These are phyloP conservation scores for Cynaeus angustus DNA, from an alignment of 2,888 invertebrate species.

Conservation along the genomic window DNA sequence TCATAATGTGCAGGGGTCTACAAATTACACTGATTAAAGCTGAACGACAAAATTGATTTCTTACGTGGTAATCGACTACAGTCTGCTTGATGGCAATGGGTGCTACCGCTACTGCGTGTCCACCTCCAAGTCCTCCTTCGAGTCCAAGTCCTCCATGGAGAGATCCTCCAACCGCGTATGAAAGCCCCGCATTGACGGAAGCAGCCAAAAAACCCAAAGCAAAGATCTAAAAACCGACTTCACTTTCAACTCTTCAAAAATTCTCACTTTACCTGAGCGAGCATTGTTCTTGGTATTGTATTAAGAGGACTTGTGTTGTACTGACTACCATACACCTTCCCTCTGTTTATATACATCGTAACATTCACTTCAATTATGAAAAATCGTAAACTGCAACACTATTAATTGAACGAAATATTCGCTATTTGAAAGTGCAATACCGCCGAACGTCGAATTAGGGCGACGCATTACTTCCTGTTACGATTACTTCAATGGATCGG, in stretches of 20 bases:
- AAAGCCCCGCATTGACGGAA: slow-evolving; percentile 45
- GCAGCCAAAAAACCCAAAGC: slow-evolving; percentile 38
- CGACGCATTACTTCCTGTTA: slow-evolving; percentile 36
- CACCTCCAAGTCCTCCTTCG: slow-evolving; percentile 46
- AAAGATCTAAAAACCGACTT: slow-evolving; percentile 34
- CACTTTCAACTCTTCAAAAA: not conserved
- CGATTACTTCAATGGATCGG: slow-evolving; percentile 17
- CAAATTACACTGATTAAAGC: slow-evolving; percentile 15
- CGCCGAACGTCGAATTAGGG: slow-evolving; percentile 17
- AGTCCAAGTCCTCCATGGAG: slow-evolving; percentile 47
- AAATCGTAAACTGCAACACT: slow-evolving; percentile 40
- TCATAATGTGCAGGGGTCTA: slow-evolving; percentile 71
- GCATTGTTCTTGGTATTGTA: slow-evolving; percentile 30
- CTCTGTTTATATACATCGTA: slow-evolving; percentile 42
- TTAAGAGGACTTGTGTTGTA: slow-evolving; percentile 29
- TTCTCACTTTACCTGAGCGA: slow-evolving; percentile 41
- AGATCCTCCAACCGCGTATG: slow-evolving; percentile 40
- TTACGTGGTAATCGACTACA: slow-evolving; percentile 52
- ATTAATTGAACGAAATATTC: slow-evolving; percentile 50
- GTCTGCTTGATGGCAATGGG: slow-evolving; percentile 53
- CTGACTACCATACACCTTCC: slow-evolving; percentile 25
- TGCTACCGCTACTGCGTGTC: slow-evolving; percentile 49
- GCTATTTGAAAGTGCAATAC: slow-evolving; percentile 49
- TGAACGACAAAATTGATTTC: not conserved
- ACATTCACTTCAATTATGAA: slow-evolving; percentile 48